Evolutionary conservation across 2,888 invertebrate species (phyloP), one percentile per base, ranked within the genome.

Genomic region (Rapana venosa): DNA sequence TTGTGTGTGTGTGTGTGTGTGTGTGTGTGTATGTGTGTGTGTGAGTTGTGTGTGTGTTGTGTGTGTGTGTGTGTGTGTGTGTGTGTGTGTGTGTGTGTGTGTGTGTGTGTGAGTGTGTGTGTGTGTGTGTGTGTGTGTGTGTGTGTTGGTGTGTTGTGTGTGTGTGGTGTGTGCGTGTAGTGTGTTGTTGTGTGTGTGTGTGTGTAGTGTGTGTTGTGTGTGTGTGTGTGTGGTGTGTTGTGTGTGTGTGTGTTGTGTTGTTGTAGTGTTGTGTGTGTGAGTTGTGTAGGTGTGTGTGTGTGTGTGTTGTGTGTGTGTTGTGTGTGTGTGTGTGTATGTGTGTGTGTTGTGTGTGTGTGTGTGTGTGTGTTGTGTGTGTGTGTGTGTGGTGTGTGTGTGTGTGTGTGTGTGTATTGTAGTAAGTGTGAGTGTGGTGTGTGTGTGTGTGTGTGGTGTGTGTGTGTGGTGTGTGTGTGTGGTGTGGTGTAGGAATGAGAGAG

Each of bases 311-410:
- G 11, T 58, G 58, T 58, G 11, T 58, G 58, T 58, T 15, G 58
- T 13, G 58, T 61, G 20, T 20, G 61, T 61, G 22, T 15, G 61
- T 61, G 22, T 20, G 61, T 61, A 2, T 15, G 61, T 61, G 61
- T 61, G 61, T 61, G 61, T 58, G 58, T 58, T 22, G 22, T 77
- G 77, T 0, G 32, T 30, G 30, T 77, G n/a, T n/a, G 77, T 77
- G 77, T 77, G 77, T 1, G n/a, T 77, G 77, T 77, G 77, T 30
- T 77, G 77, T 77, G 77, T 77, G 77, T 77, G 77, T 77, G 77
- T 32, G 32, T 30, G 77, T 32, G 32, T 32, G 32, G 30, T 74
- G 30, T 30, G 15, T 74, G 30, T 20, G 30, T 30, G 30, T 30
- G 30, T 32, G 32, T 77, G 32, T 32, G 8, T 77, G 8, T 32